Evolutionary conservation across 2,888 invertebrate genomes (phyloP).

Genomic region (Zhuqinia jingwanae): DNA sequence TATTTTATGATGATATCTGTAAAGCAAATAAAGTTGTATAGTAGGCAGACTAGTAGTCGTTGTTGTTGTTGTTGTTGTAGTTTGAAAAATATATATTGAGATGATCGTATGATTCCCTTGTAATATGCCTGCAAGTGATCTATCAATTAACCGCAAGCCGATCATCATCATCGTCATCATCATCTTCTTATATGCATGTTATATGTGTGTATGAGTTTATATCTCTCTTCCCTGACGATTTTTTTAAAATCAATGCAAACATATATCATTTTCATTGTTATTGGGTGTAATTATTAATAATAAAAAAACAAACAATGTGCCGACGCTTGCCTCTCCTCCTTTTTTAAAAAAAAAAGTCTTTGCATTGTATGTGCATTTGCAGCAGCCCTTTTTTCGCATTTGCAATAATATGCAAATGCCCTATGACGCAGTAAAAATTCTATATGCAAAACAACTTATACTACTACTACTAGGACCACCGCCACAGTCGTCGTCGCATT

Average conservation of each 20-base stretch:
- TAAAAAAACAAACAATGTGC: constrained; percentile 60
- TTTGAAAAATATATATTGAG: not conserved
- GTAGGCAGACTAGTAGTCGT: not conserved
- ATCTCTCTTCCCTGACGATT: constrained; percentile 46
- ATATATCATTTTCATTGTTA: constrained; percentile 57
- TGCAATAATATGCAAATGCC: not conserved
- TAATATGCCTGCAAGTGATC: constrained; percentile 66
- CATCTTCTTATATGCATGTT: constrained; percentile 14
- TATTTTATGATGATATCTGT: no score
- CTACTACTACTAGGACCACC: no score
- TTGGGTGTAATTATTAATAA: constrained; percentile 60
- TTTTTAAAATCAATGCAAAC: constrained; percentile 1
- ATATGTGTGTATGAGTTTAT: constrained; percentile 1
- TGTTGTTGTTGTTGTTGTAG: constrained; percentile 8
- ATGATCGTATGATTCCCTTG: constrained; percentile 36
- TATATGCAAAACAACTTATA: no score
- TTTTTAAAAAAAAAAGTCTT: not conserved
- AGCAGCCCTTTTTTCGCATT: not conserved
- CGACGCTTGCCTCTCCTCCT: constrained; percentile 55
- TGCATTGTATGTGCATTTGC: no score
- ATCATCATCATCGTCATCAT: constrained; percentile 48
- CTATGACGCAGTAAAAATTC: not conserved
- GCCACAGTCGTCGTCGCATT: no score
- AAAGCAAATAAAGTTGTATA: constrained; percentile 20
- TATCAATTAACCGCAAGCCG: constrained; percentile 72